Conservation (phyloP, 2,888 invertebrate genomes). For the Reticulitermes lucifugus region DNA sequence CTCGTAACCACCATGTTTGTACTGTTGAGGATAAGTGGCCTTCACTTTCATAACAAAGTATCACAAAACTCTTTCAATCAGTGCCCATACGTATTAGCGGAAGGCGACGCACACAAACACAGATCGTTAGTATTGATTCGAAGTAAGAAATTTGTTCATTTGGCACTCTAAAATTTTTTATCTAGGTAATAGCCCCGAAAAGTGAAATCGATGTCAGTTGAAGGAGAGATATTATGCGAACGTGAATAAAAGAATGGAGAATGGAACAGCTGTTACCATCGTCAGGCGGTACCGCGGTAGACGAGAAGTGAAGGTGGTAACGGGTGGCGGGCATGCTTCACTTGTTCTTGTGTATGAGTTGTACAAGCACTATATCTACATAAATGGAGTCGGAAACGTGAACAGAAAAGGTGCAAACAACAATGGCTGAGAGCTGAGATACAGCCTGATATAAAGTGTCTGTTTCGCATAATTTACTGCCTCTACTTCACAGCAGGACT, state of each 20-base stretch:
- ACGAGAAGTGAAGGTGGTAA: not conserved
- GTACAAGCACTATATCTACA: not conserved
- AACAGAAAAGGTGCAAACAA: not conserved
- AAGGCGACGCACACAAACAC: too few relatives aligned
- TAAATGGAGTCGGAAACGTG: not conserved
- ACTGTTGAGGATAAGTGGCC: too few relatives aligned
- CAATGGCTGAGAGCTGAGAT: not conserved
- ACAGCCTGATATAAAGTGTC: not conserved
- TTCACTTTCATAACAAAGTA: too few relatives aligned
- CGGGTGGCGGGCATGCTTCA: not conserved
- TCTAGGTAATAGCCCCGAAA: not conserved
- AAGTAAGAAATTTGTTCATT: too few relatives aligned
- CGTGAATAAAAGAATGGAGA: slow-evolving; percentile 10
- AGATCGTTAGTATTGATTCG: too few relatives aligned
- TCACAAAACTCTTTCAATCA: too few relatives aligned
- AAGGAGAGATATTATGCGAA: not conserved
- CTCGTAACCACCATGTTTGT: too few relatives aligned
- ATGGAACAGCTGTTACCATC: not conserved
- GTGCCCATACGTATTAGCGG: too few relatives aligned
- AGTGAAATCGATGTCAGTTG: slow-evolving; percentile 4
- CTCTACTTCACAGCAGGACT: not conserved
- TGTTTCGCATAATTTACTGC: not conserved
- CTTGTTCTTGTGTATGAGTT: not conserved
- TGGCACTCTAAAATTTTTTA: not conserved
- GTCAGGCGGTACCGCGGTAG: not conserved